Evolutionary conservation across 2,797 vertebrate species (phyloP), one percentile per base, ranked within the genome.

Genomic region (Melanotaenia nigrans): DNA sequence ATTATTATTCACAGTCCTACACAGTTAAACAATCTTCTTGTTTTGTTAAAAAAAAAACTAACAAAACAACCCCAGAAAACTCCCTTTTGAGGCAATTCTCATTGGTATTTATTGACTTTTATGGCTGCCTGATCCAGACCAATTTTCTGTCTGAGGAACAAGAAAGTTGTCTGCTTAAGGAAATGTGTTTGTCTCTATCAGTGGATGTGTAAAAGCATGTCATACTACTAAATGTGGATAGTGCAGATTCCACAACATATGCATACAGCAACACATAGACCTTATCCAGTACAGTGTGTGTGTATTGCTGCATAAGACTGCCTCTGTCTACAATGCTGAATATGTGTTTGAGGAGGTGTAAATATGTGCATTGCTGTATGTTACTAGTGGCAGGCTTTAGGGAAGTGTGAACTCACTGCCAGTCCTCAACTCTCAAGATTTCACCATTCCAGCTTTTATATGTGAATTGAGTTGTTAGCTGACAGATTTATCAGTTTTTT

Each of bases 391-490:
- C 83, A 77, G 78, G 53, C 72, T 61, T 60, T 28, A 30, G 78
- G 75, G 81, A 93, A 83, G 71, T 87, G 75, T 87, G 75, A 91
- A 79, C 71, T 88, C 81, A 86, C 68, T 57, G 40, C 64, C 64
- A 14, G 16, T 59, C 38, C 71, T 65, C 55, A 69, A 73, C 80
- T 71, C 71, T 66, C 24, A 71, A 60, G 68, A 69, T 78, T 76
- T 73, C 58, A 72, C 55, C 51, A 32, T 75, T 62, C 55, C 36
- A 56, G 61, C 24, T 68, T 64, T 22, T 28, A 76, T 32, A 74
- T 71, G 58, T 73, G 71, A 66, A 68, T 51, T 53, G 71, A 22
- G 61, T 59, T 58, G 53, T 85, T 71, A 61, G 64, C 65, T 86
- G 72, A 75, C 40, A 71, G 9, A 53, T 22, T 61, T 66, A 40